A percentile compares a stretch with the other conserved stretches of the same genome.
phyloP scores from a whole-genome alignment of 1,140 invertebrate species.

The Ylistrum balloti region DNA sequence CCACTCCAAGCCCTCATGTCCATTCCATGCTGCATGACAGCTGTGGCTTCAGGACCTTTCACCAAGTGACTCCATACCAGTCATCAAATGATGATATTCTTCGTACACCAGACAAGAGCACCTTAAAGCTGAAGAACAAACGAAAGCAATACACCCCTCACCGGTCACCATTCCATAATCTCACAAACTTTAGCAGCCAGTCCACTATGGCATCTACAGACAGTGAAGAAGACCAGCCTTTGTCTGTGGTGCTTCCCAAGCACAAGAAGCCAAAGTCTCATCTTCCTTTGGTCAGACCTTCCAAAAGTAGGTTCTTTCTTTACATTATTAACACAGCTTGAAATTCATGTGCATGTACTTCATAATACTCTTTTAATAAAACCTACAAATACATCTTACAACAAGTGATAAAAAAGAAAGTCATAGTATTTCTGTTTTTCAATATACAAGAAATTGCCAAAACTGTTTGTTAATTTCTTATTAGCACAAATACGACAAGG shows the following conservation, averaged over 20 bases:
- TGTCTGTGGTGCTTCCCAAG: not conserved
- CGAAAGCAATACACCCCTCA: conserved; percentile 69
- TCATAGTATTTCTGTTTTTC: too few relatives aligned
- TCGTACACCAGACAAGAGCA: conserved; percentile 48
- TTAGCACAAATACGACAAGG: too few relatives aligned
- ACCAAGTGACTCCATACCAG: not conserved
- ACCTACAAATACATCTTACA: too few relatives aligned
- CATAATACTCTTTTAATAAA: too few relatives aligned
- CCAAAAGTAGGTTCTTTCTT: not conserved
- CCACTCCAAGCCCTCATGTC: conserved; percentile 46
- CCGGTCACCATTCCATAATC: conserved; percentile 61
- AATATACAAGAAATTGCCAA: too few relatives aligned
- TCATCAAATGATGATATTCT: not conserved
- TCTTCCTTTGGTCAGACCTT: not conserved
- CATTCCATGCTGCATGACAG: not conserved
- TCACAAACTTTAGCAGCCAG: conserved; percentile 53
- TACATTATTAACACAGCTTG: too few relatives aligned
- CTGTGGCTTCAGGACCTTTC: conserved; percentile 31
- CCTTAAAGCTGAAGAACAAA: conserved; percentile 62
- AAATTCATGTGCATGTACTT: too few relatives aligned
- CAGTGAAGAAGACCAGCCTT: not conserved
- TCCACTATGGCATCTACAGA: conserved; percentile 11
- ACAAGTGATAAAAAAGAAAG: too few relatives aligned
- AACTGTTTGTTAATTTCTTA: too few relatives aligned
- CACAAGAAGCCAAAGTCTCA: not conserved